Conservation (phyloP, 2,113 vertebrate species). For the Pipa parva region DNA sequence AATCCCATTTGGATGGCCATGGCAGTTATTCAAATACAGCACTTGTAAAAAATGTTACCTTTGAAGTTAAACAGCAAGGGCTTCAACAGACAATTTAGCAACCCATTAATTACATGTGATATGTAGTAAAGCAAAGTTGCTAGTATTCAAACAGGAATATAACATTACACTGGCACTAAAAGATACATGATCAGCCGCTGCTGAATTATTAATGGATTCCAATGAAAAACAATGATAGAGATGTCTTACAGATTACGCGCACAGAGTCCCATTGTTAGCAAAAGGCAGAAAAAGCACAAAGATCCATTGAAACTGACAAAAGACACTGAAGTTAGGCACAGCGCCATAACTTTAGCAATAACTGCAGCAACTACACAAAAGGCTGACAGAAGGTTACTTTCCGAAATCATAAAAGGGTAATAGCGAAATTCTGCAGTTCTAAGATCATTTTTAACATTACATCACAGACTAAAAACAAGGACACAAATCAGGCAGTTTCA, state of each 20-base stretch:
- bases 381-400: neutral
- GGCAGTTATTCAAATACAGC: too few relatives aligned
- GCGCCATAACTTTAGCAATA: neutral
- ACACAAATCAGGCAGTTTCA: neutral
- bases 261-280: slow-evolving; percentile 20
- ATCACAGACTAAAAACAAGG: neutral
- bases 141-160: slow-evolving; percentile 12
- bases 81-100: neutral
- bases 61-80: too few relatives aligned
- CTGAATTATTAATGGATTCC: slow-evolving; percentile 34
- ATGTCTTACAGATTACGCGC: slow-evolving; percentile 22
- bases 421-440: neutral
- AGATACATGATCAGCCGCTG: slow-evolving; percentile 34
- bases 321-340: slow-evolving; percentile 1
- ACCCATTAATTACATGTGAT: slow-evolving; percentile 32
- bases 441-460: neutral
- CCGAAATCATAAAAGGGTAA: neutral
- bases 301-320: slow-evolving; percentile 12
- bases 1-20: too few relatives aligned
- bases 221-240: slow-evolving; percentile 30
- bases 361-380: neutral
- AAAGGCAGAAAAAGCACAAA: slow-evolving; percentile 4
- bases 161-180: slow-evolving; percentile 16
- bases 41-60: too few relatives aligned
- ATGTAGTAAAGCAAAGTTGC: slow-evolving; percentile 4